Percentiles rank a stretch among this genome's conserved stretches.
Conservation (phyloP, 2,888 invertebrate genomes). For the Lasioglossum malachurum region DNA sequence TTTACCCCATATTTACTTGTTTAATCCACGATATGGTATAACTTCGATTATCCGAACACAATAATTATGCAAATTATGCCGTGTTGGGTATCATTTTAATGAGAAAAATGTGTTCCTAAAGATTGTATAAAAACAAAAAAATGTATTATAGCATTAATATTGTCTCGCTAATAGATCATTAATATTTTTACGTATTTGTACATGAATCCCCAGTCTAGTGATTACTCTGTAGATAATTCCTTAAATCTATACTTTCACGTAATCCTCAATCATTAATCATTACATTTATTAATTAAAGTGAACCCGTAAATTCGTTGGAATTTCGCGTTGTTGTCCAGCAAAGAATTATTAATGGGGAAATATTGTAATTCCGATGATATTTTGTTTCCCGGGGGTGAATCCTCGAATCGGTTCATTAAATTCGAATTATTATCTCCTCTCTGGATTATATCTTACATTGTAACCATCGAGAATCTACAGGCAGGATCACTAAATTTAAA, state of each 20-base stretch:
- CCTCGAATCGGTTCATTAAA: conserved; percentile 1
- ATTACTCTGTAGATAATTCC: background rate
- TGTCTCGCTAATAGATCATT: background rate
- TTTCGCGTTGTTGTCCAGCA: background rate
- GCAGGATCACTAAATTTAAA: conserved; percentile 3
- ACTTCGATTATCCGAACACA: background rate
- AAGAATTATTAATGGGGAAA: background rate
- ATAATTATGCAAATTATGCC: no score
- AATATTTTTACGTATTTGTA: background rate
- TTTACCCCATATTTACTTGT: background rate
- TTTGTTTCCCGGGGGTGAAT: background rate
- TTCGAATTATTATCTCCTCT: conserved; percentile 1
- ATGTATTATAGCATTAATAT: background rate
- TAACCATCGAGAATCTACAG: conserved; percentile 2
- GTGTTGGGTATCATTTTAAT: no score
- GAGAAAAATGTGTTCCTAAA: background rate
- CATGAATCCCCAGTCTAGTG: no score
- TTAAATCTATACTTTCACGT: background rate
- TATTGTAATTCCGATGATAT: background rate
- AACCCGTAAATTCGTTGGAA: background rate
- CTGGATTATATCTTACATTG: background rate
- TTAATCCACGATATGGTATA: background rate
- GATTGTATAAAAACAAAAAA: background rate
- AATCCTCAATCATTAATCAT: background rate
- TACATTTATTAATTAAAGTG: background rate